Base-by-base conservation (phyloP, 2,888 invertebrate species). In the Drepana falcataria region DNA sequence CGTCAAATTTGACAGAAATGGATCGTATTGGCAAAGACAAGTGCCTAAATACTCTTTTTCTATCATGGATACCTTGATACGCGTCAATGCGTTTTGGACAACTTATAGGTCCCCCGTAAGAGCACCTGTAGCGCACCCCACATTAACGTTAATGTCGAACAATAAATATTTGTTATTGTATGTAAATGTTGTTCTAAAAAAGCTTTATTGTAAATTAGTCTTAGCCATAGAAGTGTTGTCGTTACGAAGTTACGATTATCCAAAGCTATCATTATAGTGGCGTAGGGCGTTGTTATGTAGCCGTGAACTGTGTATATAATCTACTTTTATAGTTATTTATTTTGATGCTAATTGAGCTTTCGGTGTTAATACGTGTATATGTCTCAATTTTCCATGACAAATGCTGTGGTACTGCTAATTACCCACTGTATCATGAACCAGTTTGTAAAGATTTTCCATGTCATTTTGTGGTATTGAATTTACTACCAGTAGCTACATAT, bases 131-230 rank as follows among this genome's bases (percentile, higher is more conserved):
- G 62, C 58, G 65, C 75, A 76, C 74, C 75, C 75, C 81, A 78
- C 78, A 73, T 77, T 83, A 75, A 64, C 64, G 71, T 75, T 76
- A 73, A 72, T 73, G 72, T 76, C 71, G 68, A 77, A 76, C 75
- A 76, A 74, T 75, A 73, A 71, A 71, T 73, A 75, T 74, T 81
- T 81, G 80, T 83, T 83, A 85, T 78, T 79, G 75, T 85, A 81
- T 85, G 81, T 85, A 85, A 85, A 87, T 87, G 86, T 87, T 88
- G 86, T 87, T 88, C 80, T 86, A 81, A 83, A 76, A 77, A 89
- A 88, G 89, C 89, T 89, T 90, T 89, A 89, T 87, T 87, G 83
- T 88, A 87, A 84, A 81, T 83, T 89, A 88, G 87, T 83, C 68
- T 81, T 87, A 88, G 83, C 72, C 74, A 71, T 85, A 85, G 81